Conservation (phyloP, 2,888 invertebrate species). For the Crematogaster levior region DNA sequence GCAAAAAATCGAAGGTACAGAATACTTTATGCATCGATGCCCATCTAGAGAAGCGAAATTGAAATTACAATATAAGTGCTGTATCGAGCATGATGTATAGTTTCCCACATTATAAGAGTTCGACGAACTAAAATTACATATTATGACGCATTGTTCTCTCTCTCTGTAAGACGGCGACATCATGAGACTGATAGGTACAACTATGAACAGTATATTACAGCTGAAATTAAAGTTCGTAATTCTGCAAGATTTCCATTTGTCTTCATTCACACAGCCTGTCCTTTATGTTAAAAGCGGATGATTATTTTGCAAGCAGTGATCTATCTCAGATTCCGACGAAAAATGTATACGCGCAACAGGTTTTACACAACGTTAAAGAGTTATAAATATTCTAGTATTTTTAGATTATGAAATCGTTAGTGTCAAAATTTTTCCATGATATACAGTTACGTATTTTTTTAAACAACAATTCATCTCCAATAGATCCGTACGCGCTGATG, state of each 20-base stretch:
- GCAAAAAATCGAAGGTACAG: not conserved
- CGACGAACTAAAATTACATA: constrained; percentile 40
- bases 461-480: not conserved
- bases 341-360: not conserved
- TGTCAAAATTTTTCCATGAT: not conserved
- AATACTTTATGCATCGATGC: not conserved
- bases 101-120: constrained; percentile 1
- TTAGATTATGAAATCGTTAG: not conserved
- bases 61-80: constrained; percentile 4
- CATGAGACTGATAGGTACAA: not conserved
- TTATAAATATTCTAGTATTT: constrained; percentile 9
- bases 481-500: not conserved
- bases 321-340: not conserved
- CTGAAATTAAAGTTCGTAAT: not conserved
- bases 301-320: constrained; percentile 5
- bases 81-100: not conserved
- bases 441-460: not conserved
- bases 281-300: constrained; percentile 2
- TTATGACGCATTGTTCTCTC: constrained; percentile 27
- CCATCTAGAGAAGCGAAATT: constrained; percentile 5
- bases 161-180: constrained; percentile 57
- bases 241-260: not conserved
- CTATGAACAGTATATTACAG: not conserved
- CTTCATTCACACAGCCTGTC: not conserved
- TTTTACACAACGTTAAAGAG: not conserved